Base-by-base conservation (phyloP, 1,140 invertebrate species). In the Acromyrmex heyeri region DNA sequence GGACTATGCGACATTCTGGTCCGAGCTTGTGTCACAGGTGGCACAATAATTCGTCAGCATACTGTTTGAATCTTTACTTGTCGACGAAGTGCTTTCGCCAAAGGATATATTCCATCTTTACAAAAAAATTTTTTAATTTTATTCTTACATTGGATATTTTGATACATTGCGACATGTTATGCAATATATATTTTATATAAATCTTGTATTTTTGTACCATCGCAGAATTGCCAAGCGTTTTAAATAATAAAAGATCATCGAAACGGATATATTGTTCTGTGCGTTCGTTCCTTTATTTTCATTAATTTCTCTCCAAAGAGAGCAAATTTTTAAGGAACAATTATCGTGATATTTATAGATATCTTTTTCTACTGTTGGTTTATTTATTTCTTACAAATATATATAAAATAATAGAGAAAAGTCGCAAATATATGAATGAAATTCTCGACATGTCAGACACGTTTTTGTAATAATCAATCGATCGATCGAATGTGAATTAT, bases 1-100 rank as follows among this genome's bases (percentile, higher is more conserved):
- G 93, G 96, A 97, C 64, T 97, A 97, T 91, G 96, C 96, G 16
- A 97, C 96, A 16, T 97, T 97, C 92, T 97, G 97, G 97, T 96
- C 96, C 24, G 96, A 97, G 61, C 69, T 95, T 48, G 89, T 92
- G 1, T 93, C 94, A 0, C 72, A 91, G 34, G 59, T 55, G 18
- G 48, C 21, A 18, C 16, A 77, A 14, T 48, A 21, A 48, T 83
- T 62, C 14, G 12, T 30, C 55, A 73, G 24, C 67, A 12, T 61
- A 18, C 12, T 61, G 18, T 34, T 38, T 61, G 21, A 53, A 44
- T 59, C 44, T 38, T 82, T 59, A 82, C 24, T 61, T 7, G 27
- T 61, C 79, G 79, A 83, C 55, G 27, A 73, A 83, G 79, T 34
- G 79, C 69, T 50, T 61, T 50, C 38, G 38, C 55, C 69, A 83